These are phyloP conservation scores for Hydrolagus affinis DNA, from an alignment of 2,113 vertebrate species.

Conservation along the genomic window DNA sequence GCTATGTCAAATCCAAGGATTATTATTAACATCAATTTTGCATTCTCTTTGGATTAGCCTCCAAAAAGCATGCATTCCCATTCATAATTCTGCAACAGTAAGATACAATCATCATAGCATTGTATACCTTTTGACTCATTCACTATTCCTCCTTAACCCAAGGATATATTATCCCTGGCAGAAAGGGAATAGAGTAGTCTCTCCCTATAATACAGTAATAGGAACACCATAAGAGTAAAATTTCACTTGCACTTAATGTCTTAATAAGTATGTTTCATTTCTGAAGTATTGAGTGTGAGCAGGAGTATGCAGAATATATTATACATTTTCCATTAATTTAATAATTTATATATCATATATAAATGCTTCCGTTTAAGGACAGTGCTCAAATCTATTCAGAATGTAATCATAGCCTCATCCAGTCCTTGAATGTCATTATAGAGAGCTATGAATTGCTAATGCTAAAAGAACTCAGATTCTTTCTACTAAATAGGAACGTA, in stretches of 20 bases:
- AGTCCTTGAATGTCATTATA: neutral
- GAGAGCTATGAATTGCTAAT: neutral
- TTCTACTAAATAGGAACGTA: constrained; percentile 5
- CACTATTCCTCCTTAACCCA: neutral
- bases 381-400: neutral
- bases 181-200: neutral
- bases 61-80: too few relatives aligned
- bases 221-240: neutral
- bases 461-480: neutral
- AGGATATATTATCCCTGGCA: neutral
- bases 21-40: too few relatives aligned
- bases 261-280: neutral
- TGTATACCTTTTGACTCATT: neutral
- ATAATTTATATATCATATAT: neutral
- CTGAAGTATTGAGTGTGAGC: neutral
- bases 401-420: neutral
- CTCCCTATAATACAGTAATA: neutral
- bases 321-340: neutral
- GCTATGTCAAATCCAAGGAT: too few relatives aligned
- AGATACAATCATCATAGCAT: too few relatives aligned
- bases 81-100: too few relatives aligned
- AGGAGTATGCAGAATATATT: neutral
- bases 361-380: constrained; percentile 5
- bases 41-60: too few relatives aligned
- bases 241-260: neutral